Conservation (phyloP, 2,797 vertebrate genomes). For the Macroramphosus scolopax region DNA sequence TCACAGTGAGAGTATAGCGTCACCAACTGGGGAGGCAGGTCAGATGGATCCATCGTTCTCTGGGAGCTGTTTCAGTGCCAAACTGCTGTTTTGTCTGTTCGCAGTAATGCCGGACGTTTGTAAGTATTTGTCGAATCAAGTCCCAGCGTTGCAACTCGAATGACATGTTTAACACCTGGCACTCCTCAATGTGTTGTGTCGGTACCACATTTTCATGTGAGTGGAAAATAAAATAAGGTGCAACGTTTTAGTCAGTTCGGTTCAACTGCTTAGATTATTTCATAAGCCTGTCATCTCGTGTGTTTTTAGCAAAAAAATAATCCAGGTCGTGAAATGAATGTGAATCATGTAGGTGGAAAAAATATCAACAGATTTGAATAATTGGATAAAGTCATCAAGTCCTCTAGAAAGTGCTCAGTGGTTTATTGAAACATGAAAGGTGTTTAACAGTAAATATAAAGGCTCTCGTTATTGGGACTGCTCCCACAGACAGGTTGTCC, state of each 20-base stretch:
- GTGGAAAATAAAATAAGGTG: slow-evolving; percentile 30
- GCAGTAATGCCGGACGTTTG: too few relatives aligned
- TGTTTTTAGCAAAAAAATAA: slow-evolving; percentile 41
- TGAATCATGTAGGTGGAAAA: slow-evolving; percentile 32
- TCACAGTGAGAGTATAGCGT: slow-evolving; percentile 36
- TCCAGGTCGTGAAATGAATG: slow-evolving; percentile 50
- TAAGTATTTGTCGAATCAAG: too few relatives aligned
- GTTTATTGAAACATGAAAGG: too few relatives aligned
- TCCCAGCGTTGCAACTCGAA: too few relatives aligned
- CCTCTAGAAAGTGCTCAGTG: too few relatives aligned
- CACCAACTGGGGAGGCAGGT: slow-evolving; percentile 30
- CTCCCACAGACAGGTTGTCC: slow-evolving; percentile 59
- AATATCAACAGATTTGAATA: slow-evolving; percentile 3
- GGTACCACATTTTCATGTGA: too few relatives aligned
- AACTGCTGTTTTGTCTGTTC: slow-evolving; percentile 67
- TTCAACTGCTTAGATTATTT: slow-evolving; percentile 1
- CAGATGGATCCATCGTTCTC: too few relatives aligned
- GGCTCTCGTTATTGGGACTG: too few relatives aligned
- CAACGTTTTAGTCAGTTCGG: slow-evolving; percentile 33
- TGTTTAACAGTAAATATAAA: too few relatives aligned
- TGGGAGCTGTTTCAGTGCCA: slow-evolving; percentile 79
- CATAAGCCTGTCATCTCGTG: slow-evolving; percentile 11
- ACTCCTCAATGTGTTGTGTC: too few relatives aligned
- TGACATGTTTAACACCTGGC: too few relatives aligned
- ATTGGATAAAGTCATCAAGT: slow-evolving; percentile 33